Conservation (phyloP, 2,113 vertebrate species). For the Microtus ochrogaster region DNA sequence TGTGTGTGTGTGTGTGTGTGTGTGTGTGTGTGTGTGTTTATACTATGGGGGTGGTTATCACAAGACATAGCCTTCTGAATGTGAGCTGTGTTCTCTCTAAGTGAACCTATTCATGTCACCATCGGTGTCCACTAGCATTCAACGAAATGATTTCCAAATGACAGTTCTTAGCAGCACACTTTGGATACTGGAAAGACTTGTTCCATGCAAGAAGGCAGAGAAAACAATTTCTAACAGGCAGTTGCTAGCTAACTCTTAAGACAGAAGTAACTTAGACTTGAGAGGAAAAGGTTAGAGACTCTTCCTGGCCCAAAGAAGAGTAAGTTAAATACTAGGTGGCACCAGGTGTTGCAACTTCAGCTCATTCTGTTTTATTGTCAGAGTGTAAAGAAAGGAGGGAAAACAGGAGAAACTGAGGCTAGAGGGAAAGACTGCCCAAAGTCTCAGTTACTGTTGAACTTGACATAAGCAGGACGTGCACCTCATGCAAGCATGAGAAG, state of each 20-base stretch:
- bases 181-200: background rate
- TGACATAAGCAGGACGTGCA: background rate
- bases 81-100: background rate
- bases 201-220: background rate
- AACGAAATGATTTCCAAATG: constrained; percentile 45
- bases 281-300: background rate
- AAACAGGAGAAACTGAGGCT: constrained; percentile 24
- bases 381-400: background rate
- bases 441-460: background rate
- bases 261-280: background rate
- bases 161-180: background rate
- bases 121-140: background rate
- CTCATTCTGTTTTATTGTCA: background rate
- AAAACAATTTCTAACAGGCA: background rate
- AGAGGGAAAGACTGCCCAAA: background rate
- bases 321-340: background rate
- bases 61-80: background rate
- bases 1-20: too few relatives aligned
- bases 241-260: background rate
- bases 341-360: background rate
- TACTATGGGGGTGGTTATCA: background rate
- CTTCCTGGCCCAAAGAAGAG: background rate
- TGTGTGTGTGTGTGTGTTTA: too few relatives aligned
- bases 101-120: background rate
- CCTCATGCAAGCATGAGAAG: background rate